Evolutionary conservation across 2,797 vertebrate genomes (phyloP).

Genomic region (Sebastolobus altivelis): DNA sequence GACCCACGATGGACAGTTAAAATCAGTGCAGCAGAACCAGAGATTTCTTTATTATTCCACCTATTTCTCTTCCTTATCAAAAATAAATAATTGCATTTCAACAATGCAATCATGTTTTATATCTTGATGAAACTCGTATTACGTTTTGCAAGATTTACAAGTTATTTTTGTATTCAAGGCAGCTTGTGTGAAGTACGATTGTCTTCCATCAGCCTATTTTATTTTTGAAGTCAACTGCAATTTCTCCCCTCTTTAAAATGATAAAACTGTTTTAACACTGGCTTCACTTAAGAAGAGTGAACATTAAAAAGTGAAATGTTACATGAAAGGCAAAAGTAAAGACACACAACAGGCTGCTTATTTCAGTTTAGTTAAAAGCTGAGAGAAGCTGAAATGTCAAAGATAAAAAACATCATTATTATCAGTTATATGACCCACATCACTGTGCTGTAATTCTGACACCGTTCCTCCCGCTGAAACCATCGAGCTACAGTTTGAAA

Average conservation of each 20-base stretch:
- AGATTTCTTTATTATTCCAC: too few species aligned
- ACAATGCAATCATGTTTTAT: neutral
- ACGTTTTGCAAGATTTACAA: neutral
- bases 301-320: neutral
- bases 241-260: neutral
- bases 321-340: neutral
- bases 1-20: too few species aligned
- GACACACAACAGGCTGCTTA: neutral
- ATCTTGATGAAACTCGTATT: neutral
- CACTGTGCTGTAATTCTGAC: slow-evolving; percentile 25
- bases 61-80: too few species aligned
- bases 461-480: slow-evolving; percentile 31
- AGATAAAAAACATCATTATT: slow-evolving; percentile 23
- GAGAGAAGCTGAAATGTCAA: slow-evolving; percentile 10
- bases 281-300: neutral
- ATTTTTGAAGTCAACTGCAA: neutral
- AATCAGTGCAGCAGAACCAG: too few species aligned
- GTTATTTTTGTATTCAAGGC: neutral
- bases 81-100: neutral
- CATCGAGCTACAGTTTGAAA: slow-evolving; percentile 58
- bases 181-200: neutral
- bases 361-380: slow-evolving; percentile 12
- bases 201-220: neutral
- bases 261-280: neutral
- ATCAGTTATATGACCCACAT: slow-evolving; percentile 35